These are phyloP conservation scores for Lucilia sericata DNA, from an alignment of 1,140 invertebrate genomes.

Conservation along the genomic window DNA sequence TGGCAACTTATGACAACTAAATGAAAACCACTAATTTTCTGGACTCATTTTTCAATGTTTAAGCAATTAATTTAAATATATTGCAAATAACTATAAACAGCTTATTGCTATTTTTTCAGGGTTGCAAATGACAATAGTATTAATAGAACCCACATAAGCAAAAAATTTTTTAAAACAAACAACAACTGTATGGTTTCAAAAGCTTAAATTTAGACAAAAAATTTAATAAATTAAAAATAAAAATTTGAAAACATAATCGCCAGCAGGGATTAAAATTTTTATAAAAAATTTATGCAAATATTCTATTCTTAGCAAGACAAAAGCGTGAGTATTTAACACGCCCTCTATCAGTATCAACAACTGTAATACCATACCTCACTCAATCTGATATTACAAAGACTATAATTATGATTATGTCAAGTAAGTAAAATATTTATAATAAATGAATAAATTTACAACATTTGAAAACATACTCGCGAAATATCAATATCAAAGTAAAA, in stretches of 20 bases:
- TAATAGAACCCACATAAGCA: neutral
- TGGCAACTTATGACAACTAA: neutral
- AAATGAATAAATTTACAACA: too few species aligned
- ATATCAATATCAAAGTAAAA: too few species aligned
- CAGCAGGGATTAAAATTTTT: neutral
- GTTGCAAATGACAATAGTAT: neutral
- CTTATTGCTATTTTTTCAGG: neutral
- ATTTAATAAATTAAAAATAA: neutral
- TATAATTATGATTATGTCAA: neutral
- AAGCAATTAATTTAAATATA: neutral
- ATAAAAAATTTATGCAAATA: neutral
- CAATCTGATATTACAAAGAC: neutral
- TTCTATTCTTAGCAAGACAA: neutral
- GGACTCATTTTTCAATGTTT: neutral
- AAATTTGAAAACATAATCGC: neutral
- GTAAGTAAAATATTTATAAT: too few species aligned
- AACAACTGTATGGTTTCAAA: too few species aligned
- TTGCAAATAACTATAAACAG: neutral
- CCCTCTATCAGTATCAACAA: neutral
- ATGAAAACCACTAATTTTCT: constrained; percentile 20
- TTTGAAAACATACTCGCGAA: too few species aligned
- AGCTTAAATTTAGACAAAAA: neutral
- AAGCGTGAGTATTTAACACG: neutral
- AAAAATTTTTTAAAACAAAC: too few species aligned
- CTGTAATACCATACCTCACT: too few species aligned